Conservation (phyloP, 1,140 invertebrate genomes). For the Pteromalus puparum region DNA sequence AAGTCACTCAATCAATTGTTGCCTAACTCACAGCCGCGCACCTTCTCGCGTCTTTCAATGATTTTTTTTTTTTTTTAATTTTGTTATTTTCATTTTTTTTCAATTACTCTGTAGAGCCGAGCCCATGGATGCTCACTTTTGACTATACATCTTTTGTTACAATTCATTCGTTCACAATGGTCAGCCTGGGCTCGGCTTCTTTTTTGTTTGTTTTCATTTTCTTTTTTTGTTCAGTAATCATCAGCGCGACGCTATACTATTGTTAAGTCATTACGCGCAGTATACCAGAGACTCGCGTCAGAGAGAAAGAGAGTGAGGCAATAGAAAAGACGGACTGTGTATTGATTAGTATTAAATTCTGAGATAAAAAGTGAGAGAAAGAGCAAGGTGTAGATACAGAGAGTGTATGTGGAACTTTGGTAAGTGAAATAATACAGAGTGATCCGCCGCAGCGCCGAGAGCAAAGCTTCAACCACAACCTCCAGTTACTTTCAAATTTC, state of each 20-base stretch:
- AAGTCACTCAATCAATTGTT: conserved; percentile 75
- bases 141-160: background rate
- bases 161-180: background rate
- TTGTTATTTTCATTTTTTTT: conserved; percentile 41
- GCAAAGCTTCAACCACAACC: conserved; percentile 4
- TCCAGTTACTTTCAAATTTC: background rate
- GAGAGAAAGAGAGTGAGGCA: conserved; percentile 53
- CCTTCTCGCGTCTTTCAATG: conserved; percentile 45
- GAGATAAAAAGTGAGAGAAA: conserved; percentile 15
- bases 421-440: background rate
- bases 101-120: conserved; percentile 20
- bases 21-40: conserved; percentile 59
- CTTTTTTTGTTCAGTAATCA: conserved; percentile 35
- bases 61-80: conserved; percentile 38
- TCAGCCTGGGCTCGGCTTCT: conserved; percentile 38
- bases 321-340: conserved; percentile 43
- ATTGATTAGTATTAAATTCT: conserved; percentile 32
- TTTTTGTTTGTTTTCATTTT: conserved; percentile 25
- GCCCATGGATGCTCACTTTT: background rate
- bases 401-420: conserved; percentile 16
- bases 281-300: conserved; percentile 21
- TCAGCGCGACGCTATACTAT: background rate
- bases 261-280: background rate
- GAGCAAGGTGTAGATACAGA: background rate
- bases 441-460: conserved; percentile 11